phyloP scores from a whole-genome alignment of 2,113 vertebrate genomes.

The Apeltes quadracus region DNA sequence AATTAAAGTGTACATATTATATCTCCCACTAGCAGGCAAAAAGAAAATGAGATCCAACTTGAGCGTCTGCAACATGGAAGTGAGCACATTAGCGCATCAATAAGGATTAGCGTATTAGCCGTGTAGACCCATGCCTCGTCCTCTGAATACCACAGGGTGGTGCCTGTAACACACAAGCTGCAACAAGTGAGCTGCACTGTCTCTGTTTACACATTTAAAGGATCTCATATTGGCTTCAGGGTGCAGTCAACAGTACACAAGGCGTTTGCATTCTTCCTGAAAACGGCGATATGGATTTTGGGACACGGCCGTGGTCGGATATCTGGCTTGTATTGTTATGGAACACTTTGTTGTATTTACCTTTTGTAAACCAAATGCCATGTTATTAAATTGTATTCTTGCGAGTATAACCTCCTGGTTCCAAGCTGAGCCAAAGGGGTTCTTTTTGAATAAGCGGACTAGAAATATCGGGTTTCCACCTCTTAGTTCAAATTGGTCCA shows the following conservation, averaged over 20 bases:
- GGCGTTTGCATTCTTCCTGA: background rate
- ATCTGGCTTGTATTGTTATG: background rate
- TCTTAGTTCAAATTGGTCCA: background rate
- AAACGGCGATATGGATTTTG: background rate
- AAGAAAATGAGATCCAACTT: background rate
- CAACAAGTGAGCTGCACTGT: background rate
- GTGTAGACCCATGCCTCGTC: background rate
- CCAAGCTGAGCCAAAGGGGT: background rate
- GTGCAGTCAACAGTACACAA: background rate
- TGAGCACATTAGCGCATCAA: background rate
- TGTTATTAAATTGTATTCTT: background rate
- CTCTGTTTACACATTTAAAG: too few relatives aligned
- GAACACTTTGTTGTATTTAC: background rate
- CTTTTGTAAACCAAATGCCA: background rate
- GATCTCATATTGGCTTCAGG: too few relatives aligned
- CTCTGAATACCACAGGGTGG: background rate
- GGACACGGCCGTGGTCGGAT: background rate
- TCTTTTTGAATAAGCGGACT: too few relatives aligned
- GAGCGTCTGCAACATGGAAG: background rate
- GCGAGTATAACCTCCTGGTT: background rate
- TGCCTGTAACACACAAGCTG: background rate
- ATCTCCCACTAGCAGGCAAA: too few relatives aligned
- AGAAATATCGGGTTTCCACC: background rate
- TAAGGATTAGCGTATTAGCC: background rate
- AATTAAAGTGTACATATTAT: too few relatives aligned